Percentiles rank a stretch among this genome's conserved stretches.
These are phyloP conservation scores for Sussaba pulchella DNA, from an alignment of 2,888 invertebrate genomes.

Conservation along the genomic window DNA sequence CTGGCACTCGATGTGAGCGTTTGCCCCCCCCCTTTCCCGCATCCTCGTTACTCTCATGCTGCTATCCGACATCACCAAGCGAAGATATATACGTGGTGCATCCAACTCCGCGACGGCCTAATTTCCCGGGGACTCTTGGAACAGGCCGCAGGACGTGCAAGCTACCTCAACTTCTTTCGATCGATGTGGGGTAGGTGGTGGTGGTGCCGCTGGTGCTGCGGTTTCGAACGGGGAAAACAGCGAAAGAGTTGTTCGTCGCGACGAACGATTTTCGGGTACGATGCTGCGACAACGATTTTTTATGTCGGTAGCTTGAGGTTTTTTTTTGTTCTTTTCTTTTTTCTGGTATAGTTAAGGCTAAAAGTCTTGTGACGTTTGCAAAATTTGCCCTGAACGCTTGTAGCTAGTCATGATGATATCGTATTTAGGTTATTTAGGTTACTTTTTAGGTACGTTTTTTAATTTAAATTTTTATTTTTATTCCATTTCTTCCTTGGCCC, in stretches of 20 bases:
- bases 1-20: constrained; percentile 28
- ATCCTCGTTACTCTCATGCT: no score
- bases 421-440: no score
- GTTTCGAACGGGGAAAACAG: constrained; percentile 21
- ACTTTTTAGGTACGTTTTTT: no score
- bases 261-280: constrained; percentile 14
- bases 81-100: no score
- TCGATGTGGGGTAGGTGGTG: constrained; percentile 26
- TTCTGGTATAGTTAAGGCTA: no score
- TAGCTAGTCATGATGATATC: not conserved
- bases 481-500: no score
- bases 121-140: constrained; percentile 34
- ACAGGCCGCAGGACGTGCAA: constrained; percentile 21
- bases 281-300: constrained; percentile 16
- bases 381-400: not conserved
- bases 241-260: constrained; percentile 19
- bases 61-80: no score
- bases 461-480: no score
- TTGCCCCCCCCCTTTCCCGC: no score
- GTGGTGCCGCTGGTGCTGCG: not conserved
- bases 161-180: constrained; percentile 50
- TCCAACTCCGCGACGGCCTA: constrained; percentile 23
- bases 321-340: no score
- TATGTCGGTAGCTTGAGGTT: no score
- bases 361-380: no score